A percentile compares a stretch with the other conserved stretches of the same genome.
phyloP scores from a whole-genome alignment of 2,888 invertebrate species.

The Argyresthia albistria region DNA sequence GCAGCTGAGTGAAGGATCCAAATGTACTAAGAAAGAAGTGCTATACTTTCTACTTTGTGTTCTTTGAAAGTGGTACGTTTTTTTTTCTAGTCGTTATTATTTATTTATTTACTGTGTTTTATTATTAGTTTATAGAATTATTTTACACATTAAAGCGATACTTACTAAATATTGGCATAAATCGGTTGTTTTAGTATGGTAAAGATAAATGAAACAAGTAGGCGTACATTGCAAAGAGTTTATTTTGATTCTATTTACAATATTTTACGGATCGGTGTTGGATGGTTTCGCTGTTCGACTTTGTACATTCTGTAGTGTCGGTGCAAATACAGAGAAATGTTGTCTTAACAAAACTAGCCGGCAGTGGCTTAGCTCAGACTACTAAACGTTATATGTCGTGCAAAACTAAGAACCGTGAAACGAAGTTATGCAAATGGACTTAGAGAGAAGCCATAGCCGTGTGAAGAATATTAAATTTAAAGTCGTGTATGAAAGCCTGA shows the following conservation, averaged over 20 bases:
- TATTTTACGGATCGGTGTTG: background rate
- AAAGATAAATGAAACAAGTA: background rate
- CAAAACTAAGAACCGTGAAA: too few species aligned
- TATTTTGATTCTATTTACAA: constrained; percentile 1
- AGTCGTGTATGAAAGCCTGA: background rate
- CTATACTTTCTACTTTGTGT: constrained; percentile 5
- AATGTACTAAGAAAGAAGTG: background rate
- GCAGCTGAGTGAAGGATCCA: background rate
- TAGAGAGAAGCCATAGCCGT: too few species aligned
- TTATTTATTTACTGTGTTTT: constrained; percentile 10
- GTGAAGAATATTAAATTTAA: too few species aligned
- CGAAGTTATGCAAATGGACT: too few species aligned
- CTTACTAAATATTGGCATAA: background rate
- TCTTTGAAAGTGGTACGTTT: background rate
- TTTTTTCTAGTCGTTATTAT: constrained; percentile 12
- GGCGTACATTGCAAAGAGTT: background rate
- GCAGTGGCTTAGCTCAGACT: too few species aligned
- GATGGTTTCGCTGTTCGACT: background rate
- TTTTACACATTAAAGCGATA: constrained; percentile 16
- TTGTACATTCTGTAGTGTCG: background rate
- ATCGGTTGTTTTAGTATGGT: too few species aligned
- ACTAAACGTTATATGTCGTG: too few species aligned
- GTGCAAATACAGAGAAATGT: background rate
- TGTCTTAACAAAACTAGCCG: background rate
- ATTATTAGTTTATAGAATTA: constrained; percentile 11